These are phyloP conservation scores for Drosophila repleta DNA, from an alignment of 1,140 invertebrate genomes.

Conservation along the genomic window DNA sequence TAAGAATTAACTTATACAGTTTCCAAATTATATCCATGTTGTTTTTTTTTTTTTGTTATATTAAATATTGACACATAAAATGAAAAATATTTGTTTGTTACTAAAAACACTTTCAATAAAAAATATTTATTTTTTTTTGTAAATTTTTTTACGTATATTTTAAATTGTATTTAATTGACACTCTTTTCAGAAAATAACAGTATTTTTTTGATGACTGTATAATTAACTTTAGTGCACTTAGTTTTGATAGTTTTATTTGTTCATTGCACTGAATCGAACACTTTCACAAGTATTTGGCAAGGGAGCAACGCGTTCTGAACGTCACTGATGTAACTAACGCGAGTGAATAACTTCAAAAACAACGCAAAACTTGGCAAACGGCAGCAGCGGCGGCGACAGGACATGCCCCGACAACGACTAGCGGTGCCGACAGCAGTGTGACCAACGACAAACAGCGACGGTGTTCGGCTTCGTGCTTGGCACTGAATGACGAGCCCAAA, in stretches of 20 bases:
- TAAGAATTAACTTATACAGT: too few relatives aligned
- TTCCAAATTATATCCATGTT: too few relatives aligned
- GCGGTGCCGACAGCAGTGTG: conserved; percentile 33
- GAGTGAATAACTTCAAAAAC: conserved; percentile 42
- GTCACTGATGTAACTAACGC: conserved; percentile 53
- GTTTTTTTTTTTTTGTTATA: background rate
- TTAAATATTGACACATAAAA: background rate
- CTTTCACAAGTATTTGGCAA: conserved; percentile 57
- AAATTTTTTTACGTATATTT: background rate
- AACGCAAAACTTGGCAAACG: conserved; percentile 41
- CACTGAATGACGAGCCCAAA: conserved; percentile 56
- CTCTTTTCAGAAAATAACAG: conserved; percentile 7
- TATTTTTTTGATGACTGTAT: background rate
- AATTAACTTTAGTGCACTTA: conserved; percentile 14
- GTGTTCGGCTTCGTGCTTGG: conserved; percentile 62
- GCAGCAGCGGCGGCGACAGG: conserved; percentile 44
- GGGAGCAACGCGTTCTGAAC: conserved; percentile 56
- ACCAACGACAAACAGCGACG: conserved; percentile 30
- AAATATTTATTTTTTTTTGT: too few relatives aligned
- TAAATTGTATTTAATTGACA: conserved; percentile 18
- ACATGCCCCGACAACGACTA: conserved; percentile 43
- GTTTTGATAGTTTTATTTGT: conserved; percentile 41
- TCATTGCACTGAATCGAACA: conserved; percentile 27
- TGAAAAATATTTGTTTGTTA: too few relatives aligned
- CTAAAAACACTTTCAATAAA: too few relatives aligned